Evolutionary conservation across 2,888 invertebrate species (phyloP), one percentile per base, ranked within the genome.

Genomic region (Epistrophe eligans): DNA sequence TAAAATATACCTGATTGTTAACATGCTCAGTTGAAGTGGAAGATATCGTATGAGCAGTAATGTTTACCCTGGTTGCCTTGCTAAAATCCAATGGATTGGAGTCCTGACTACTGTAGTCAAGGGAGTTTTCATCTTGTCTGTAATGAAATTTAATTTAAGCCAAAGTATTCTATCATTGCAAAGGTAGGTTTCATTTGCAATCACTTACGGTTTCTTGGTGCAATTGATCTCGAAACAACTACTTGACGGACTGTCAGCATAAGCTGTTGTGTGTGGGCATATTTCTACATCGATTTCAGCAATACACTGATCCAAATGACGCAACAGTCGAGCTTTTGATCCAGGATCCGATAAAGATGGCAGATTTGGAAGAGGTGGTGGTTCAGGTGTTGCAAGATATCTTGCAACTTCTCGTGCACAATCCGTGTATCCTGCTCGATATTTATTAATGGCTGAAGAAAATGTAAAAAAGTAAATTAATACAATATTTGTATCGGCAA

Each of bases 381-480:
- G 92, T 77, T 93, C 92, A 9, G 92, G 92, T n/a, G 92, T 92
- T 19, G 93, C 92, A 84, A 92, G 88, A 88, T 93, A 92, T 8
- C 92, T 90, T 4, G 92, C 93, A 66, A 92, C 95, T 93, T 95
- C 95, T 84, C 94, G 92, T 9, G 95, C 94, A 90, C 95, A 95
- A 90, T 95, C 95, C 90, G 94, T 94, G 90, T 95, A 95, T 15
- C 95, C 95, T 38, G 95, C 95, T 84, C 92, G 90, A 80, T 92
- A 92, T 90, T 92, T 92, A 84, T 92, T 91, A n/a, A 92, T 91
- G 48, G 91, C 92, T 92, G 67, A 28, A 67, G 8, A 0, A 43
- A 64, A 9, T 0, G 2, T 10, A 19, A 15, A n/a, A 32, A 11
- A 40, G 24, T 19, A 43, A 0, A 35, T 17, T 11, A 40, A 35